Evolutionary conservation across 2,113 vertebrate genomes (phyloP), one percentile per base, ranked within the genome.

Genomic region (Prietella phreatophila): DNA sequence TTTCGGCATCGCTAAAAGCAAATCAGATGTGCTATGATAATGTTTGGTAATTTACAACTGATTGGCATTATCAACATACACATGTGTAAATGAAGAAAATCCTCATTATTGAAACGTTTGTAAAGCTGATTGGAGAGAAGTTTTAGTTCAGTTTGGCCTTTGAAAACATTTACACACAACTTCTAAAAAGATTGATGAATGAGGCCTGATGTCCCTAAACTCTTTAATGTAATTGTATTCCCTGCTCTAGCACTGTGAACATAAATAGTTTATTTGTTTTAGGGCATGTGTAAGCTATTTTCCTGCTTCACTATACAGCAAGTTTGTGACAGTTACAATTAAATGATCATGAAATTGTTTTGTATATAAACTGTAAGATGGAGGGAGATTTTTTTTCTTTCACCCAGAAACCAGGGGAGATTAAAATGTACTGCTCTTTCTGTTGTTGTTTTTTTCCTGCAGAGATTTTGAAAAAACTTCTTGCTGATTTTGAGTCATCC

Each of bases 401-500:
- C 1, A 30, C 13, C 11, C 13, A 5, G n/a, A 67, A 67, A 67
- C 27, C 63, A 67, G 30, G 10, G 13, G 60, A 8, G 27, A 65
- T 65, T 9, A 15, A 36, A 36, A 69, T 5, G 14, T 10, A 14
- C 27, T 78, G 36, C 9, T 14, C 8, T 25, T 47, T 79, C 13
- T 53, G 8, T 30, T 58, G n/a, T 83, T 10, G 63, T 71, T 36
- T 73, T 81, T 84, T 73, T 11, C 63, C 80, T 22, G 0, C 90
- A 99, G 97, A 94, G 82, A 22, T 92, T 84, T 42, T 97, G 73
- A 82, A 71, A 87, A 94, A 93, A 80, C 81, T 99, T 80, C 90
- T 99, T 88, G 61, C 86, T 82, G 91, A 93, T 25, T 93, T 98
- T 25, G 95, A 97, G 83, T 69, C 91, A 0, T 88, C 92, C 65